These are phyloP conservation scores for Percopsis omiscomaycus DNA, from an alignment of 2,797 vertebrate species.

Conservation along the genomic window DNA sequence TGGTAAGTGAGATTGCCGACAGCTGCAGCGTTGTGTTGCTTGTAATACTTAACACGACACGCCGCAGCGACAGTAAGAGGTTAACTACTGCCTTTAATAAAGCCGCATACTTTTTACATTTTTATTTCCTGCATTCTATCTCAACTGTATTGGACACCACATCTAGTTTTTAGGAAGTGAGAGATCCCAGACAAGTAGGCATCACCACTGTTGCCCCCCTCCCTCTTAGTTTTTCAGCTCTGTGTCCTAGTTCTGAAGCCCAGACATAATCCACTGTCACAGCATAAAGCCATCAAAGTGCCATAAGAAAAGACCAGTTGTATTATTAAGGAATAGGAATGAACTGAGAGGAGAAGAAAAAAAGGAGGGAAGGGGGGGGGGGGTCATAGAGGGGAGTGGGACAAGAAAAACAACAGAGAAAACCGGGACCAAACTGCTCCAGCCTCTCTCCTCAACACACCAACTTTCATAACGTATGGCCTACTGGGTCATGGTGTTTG, in stretches of 20 bases:
- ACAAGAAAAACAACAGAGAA: neutral
- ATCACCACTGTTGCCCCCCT: slow-evolving; percentile 7
- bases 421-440: neutral
- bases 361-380: neutral
- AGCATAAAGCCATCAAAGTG: slow-evolving; percentile 26
- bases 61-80: no score
- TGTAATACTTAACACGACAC: no score
- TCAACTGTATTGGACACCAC: neutral
- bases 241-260: slow-evolving; percentile 19
- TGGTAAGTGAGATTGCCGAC: no score
- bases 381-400: neutral
- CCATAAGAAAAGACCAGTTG: slow-evolving; percentile 5
- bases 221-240: slow-evolving; percentile 45
- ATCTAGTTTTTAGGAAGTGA: slow-evolving; percentile 22
- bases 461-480: slow-evolving; percentile 35
- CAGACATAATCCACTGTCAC: slow-evolving; percentile 4
- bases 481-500: slow-evolving; percentile 19
- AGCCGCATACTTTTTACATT: neutral
- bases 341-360: neutral
- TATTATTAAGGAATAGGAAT: slow-evolving; percentile 3
- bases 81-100: slow-evolving; percentile 19
- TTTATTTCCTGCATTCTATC: slow-evolving; percentile 4
- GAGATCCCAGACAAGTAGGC: slow-evolving; percentile 11
- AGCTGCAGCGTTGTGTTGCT: no score
- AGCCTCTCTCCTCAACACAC: slow-evolving; percentile 16